Percentiles rank a stretch among this genome's conserved stretches.
These are phyloP conservation scores for Lycia hirtaria DNA, from an alignment of 2,888 invertebrate species.

Conservation along the genomic window DNA sequence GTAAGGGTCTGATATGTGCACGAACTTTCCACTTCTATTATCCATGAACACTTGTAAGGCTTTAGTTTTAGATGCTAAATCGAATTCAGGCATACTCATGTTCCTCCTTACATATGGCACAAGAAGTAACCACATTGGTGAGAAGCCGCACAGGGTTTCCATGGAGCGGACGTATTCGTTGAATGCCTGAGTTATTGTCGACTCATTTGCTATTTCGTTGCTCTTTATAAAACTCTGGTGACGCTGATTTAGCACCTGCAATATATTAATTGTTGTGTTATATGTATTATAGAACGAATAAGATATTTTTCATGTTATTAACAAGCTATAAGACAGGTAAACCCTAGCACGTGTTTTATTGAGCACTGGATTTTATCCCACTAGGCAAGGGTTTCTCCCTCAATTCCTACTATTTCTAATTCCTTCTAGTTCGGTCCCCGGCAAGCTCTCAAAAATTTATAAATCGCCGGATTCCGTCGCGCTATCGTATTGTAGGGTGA, in stretches of 20 bases:
- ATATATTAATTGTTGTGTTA: not conserved
- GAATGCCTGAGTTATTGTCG: not conserved
- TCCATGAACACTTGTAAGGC: not conserved
- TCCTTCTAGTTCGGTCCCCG: no score
- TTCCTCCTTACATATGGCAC: constrained; percentile 6
- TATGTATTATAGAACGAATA: no score
- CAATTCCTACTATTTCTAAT: no score
- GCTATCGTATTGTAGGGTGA: no score
- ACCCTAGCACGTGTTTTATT: no score
- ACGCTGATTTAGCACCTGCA: constrained; percentile 4
- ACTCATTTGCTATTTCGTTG: constrained; percentile 1
- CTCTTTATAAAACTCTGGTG: not conserved
- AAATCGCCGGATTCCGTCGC: no score
- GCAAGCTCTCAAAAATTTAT: no score
- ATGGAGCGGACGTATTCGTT: not conserved
- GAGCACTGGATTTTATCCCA: no score
- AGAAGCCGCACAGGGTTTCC: not conserved
- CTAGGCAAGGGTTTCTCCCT: no score
- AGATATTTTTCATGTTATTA: no score
- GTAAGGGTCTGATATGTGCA: not conserved
- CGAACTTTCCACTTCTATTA: not conserved
- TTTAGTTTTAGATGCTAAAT: not conserved
- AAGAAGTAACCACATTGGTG: not conserved
- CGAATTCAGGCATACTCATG: not conserved
- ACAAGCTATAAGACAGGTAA: no score